phyloP scores from a whole-genome alignment of 2,797 vertebrate species.

The Microctenopoma lineatum region DNA sequence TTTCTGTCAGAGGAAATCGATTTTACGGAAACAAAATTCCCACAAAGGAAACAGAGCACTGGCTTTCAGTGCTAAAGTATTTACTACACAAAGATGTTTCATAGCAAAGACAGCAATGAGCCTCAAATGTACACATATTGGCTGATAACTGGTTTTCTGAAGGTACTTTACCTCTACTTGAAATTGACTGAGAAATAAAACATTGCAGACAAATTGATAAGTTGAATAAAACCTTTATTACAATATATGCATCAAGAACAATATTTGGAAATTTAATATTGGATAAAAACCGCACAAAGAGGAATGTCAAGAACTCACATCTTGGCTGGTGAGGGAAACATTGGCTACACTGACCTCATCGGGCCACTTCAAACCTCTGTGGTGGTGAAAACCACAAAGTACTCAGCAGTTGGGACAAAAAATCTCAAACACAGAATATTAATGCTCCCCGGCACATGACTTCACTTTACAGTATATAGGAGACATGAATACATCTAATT shows the following conservation, averaged over 20 bases:
- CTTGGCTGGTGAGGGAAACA: conserved; percentile 68
- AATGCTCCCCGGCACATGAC: conserved; percentile 38
- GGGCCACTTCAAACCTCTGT: conserved; percentile 46
- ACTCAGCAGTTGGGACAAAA: conserved; percentile 48
- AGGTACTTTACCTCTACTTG: not conserved
- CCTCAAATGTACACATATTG: not conserved
- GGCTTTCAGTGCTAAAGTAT: not conserved
- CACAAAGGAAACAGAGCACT: not conserved
- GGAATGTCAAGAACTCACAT: conserved; percentile 78
- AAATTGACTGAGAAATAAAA: not conserved
- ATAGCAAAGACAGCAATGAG: not conserved
- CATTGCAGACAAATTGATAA: conserved; percentile 18
- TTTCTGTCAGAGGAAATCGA: conserved; percentile 12
- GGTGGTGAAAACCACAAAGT: conserved; percentile 42
- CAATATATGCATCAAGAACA: conserved; percentile 78
- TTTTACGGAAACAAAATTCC: not conserved
- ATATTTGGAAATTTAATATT: conserved; percentile 77
- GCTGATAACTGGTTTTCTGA: not conserved
- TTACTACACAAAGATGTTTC: not conserved
- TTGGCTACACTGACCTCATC: conserved; percentile 57
- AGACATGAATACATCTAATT: conserved; percentile 20
- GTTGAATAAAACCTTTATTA: conserved; percentile 83
- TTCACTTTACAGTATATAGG: conserved; percentile 37
- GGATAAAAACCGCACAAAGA: conserved; percentile 76
- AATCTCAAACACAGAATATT: conserved; percentile 22